Evolutionary conservation across 2,113 vertebrate species (phyloP).

Genomic region (Platanista minor): DNA sequence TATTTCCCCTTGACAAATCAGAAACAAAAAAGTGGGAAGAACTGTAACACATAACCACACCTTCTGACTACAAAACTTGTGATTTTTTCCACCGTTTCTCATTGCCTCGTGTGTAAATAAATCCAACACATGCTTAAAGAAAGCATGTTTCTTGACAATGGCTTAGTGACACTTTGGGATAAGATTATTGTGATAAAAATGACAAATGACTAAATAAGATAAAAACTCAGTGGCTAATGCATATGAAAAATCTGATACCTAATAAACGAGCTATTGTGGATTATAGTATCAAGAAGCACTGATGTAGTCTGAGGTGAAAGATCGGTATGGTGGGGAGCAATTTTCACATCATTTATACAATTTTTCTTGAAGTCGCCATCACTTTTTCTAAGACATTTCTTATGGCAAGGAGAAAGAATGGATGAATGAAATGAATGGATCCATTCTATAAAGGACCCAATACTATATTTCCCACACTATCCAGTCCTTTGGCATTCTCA

Average conservation of each 20-base stretch:
- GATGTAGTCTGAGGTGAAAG: background rate
- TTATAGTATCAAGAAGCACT: background rate
- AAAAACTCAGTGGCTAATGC: background rate
- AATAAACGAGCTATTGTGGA: background rate
- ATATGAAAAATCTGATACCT: background rate
- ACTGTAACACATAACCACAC: background rate
- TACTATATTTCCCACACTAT: background rate
- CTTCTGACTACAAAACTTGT: background rate
- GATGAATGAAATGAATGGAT: background rate
- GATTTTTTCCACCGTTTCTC: background rate
- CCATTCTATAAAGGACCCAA: background rate
- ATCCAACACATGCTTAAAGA: background rate
- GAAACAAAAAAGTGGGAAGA: conserved; percentile 6
- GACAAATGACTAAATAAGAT: conserved; percentile 4
- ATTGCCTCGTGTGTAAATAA: background rate
- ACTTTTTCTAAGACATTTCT: background rate
- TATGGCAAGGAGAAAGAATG: background rate
- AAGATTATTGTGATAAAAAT: conserved; percentile 12
- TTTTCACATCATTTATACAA: background rate
- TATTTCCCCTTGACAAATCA: background rate
- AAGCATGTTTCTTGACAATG: background rate
- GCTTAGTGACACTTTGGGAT: background rate
- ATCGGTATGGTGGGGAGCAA: background rate
- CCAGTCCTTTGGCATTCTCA: background rate
- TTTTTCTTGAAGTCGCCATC: background rate